Base-by-base conservation (phyloP, 2,797 vertebrate species). In the Caiman crocodilus region DNA sequence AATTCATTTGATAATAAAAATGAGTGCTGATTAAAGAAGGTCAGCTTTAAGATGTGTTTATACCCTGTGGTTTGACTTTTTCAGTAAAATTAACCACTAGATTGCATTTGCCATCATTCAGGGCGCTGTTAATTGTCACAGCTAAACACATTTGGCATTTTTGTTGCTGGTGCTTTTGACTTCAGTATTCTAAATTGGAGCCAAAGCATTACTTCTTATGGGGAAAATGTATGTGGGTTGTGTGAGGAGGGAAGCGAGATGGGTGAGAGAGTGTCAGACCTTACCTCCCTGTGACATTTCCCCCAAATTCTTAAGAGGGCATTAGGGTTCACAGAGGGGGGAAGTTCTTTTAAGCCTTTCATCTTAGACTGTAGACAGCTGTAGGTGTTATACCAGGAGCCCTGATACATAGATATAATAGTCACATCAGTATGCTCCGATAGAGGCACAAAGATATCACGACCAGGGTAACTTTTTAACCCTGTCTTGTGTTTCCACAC, bases 1-100 rank as follows among this genome's bases (percentile, higher is more conserved):
- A 93, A 93, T 95, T 96, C 88, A 94, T 95, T 94, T 73, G 93
- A 81, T 93, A 75, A 77, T 91, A 94, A 95, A 96, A 93, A 82
- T 0, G 4, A 90, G 83, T 90, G 23, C 69, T 95, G 93, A 95
- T 96, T 95, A 93, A 92, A 91, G 85, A 92, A 1, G 35, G 88
- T 91, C 95, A 92, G 78, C 58, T 88, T 90, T 90, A 90, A 95
- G 88, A 91, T 73, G 84, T 87, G 64, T 93, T 77, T 83, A 73
- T 90, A 65, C 88, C 91, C 79, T 71, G 30, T 92, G 88, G 81
- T 87, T 95, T 90, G 82, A 82, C 80, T 96, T 93, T 73, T 73
- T 73, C 35, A 73, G 30, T 23, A 71, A 71, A 35, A 42, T 42
- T 71, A 71, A 71, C 67, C 67, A 71, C 32, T 71, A 71, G 84